These are phyloP conservation scores for Tetramorium alpestre DNA, from an alignment of 1,140 invertebrate species.

Conservation along the genomic window DNA sequence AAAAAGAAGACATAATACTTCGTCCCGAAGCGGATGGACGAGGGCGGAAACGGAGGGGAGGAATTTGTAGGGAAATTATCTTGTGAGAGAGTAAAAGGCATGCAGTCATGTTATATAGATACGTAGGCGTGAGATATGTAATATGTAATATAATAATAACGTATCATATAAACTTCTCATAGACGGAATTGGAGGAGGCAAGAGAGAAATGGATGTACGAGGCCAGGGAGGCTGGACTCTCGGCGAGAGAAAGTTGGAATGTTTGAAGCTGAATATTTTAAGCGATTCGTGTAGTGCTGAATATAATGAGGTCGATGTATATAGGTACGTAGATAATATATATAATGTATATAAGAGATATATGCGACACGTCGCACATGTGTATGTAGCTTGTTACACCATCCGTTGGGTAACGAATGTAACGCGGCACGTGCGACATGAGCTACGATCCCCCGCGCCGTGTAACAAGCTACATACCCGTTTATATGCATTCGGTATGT, in stretches of 20 bases:
- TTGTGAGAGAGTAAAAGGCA: slow-evolving; percentile 74
- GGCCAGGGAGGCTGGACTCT: slow-evolving; percentile 55
- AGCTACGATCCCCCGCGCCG: slow-evolving; percentile 1
- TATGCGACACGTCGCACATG: slow-evolving; percentile 72
- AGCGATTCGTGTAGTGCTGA: slow-evolving; percentile 74
- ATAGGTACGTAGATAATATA: slow-evolving; percentile 72
- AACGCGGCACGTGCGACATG: slow-evolving; percentile 20
- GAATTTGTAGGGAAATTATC: slow-evolving; percentile 27
- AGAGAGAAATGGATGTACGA: not conserved
- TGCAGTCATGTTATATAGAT: slow-evolving; percentile 73
- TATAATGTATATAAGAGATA: slow-evolving; percentile 60
- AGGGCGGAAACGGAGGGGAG: not conserved
- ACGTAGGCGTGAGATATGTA: slow-evolving; percentile 66
- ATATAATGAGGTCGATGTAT: slow-evolving; percentile 74
- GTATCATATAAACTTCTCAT: slow-evolving; percentile 54
- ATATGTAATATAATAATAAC: slow-evolving; percentile 65
- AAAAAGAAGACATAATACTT: slow-evolving; percentile 60
- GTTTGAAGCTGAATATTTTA: slow-evolving; percentile 76
- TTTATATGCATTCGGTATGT: slow-evolving; percentile 68
- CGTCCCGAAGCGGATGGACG: slow-evolving; percentile 59
- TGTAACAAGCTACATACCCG: slow-evolving; percentile 73
- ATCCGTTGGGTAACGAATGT: not conserved
- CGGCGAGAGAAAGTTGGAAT: slow-evolving; percentile 70
- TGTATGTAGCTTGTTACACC: slow-evolving; percentile 64
- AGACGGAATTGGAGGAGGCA: not conserved